Percentiles rank a stretch among this genome's conserved stretches.
Conservation (phyloP, 2,113 vertebrate genomes). For the Bubalus kerabau region DNA sequence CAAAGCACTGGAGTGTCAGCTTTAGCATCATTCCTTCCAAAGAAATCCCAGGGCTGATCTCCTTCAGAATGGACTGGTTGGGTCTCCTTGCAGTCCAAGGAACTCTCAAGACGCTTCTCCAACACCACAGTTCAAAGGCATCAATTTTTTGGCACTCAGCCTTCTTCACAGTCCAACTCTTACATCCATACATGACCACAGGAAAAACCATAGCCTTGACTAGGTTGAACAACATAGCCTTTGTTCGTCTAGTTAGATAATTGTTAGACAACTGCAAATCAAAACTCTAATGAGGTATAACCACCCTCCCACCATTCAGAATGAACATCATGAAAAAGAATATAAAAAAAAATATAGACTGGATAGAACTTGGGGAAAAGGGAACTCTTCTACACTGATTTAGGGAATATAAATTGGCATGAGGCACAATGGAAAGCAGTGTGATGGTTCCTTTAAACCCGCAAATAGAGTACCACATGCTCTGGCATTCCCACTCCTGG, state of each 20-base stretch:
- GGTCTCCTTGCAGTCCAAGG: too few species aligned
- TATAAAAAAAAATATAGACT: background rate
- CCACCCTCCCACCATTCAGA: background rate
- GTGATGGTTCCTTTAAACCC: background rate
- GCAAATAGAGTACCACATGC: background rate
- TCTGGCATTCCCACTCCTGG: rapidly evolving
- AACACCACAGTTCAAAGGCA: too few species aligned
- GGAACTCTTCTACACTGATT: background rate
- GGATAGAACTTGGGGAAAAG: background rate
- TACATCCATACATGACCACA: too few species aligned
- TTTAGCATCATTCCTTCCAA: too few species aligned
- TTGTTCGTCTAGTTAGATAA: background rate
- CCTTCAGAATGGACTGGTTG: too few species aligned
- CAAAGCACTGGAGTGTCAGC: too few species aligned
- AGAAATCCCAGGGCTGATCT: too few species aligned
- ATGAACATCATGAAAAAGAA: background rate
- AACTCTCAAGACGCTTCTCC: too few species aligned
- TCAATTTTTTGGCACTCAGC: too few species aligned
- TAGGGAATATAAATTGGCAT: background rate
- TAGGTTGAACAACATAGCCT: too few species aligned
- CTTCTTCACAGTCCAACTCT: too few species aligned
- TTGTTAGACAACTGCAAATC: background rate
- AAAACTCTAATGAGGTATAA: background rate
- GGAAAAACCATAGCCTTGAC: too few species aligned
- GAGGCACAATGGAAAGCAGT: background rate